phyloP scores from a whole-genome alignment of 1,140 invertebrate genomes.

The Drosophila sturtevanti region DNA sequence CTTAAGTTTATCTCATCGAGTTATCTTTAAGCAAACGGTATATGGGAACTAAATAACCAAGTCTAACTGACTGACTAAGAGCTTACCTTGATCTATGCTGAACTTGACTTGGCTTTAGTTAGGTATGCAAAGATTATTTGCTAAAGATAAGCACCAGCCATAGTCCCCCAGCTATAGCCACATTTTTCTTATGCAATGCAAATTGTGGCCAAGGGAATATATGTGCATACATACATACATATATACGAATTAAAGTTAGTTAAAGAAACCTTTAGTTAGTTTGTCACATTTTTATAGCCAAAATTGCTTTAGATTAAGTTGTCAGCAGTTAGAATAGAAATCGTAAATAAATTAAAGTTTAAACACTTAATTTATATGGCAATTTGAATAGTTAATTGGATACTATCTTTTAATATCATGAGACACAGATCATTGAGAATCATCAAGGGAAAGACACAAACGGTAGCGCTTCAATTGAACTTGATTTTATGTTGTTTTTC shows the following conservation, averaged over 20 bases:
- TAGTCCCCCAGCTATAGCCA: not conserved
- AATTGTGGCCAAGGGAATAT: slow-evolving; percentile 15
- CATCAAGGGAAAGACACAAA: too few species aligned
- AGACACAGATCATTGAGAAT: too few species aligned
- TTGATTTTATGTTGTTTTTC: too few species aligned
- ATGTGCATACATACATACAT: not conserved
- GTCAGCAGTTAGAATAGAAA: not conserved
- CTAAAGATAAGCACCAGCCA: not conserved
- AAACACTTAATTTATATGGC: not conserved
- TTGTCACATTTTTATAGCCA: not conserved
- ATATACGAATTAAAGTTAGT: not conserved
- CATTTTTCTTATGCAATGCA: slow-evolving; percentile 6
- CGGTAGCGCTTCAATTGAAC: too few species aligned
- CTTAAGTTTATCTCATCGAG: slow-evolving; percentile 43
- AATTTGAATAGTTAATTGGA: too few species aligned
- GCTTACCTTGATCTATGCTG: slow-evolving; percentile 29
- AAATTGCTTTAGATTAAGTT: not conserved
- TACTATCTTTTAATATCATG: too few species aligned
- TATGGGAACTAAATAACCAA: slow-evolving; percentile 4
- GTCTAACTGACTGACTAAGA: not conserved
- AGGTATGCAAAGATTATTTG: not conserved
- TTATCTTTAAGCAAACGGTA: slow-evolving; percentile 50
- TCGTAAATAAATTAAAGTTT: not conserved
- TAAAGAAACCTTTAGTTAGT: not conserved
- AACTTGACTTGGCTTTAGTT: slow-evolving; percentile 14